Percentiles rank a stretch among this genome's conserved stretches.
Evolutionary conservation across 2,113 vertebrate genomes (phyloP).

Genomic region (Anarhynchus alexandrinus): DNA sequence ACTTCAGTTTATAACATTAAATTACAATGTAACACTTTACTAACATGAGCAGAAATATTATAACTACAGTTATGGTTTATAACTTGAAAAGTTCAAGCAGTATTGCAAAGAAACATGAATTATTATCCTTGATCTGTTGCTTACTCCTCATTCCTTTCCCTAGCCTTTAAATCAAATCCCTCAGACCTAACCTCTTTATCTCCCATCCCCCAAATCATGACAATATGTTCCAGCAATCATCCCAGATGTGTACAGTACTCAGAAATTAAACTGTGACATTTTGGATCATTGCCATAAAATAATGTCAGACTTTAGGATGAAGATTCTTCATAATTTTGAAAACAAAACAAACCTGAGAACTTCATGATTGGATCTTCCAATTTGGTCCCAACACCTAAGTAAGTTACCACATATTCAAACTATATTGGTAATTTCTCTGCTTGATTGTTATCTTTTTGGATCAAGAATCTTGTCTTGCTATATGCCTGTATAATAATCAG

Average conservation of each 20-base stretch:
- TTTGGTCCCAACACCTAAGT: neutral
- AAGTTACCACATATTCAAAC: neutral
- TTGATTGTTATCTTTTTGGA: neutral
- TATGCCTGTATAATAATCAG: neutral
- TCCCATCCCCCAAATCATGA: neutral
- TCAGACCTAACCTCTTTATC: neutral
- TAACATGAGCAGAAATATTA: slow-evolving; percentile 34
- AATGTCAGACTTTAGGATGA: neutral
- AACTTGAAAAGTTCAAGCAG: neutral
- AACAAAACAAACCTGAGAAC: neutral
- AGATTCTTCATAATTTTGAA: neutral
- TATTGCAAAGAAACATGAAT: neutral
- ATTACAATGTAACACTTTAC: neutral
- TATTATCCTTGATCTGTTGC: neutral
- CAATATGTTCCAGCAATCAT: neutral
- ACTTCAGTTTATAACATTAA: slow-evolving; percentile 34
- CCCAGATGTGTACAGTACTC: neutral
- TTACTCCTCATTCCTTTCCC: neutral
- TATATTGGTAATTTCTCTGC: neutral
- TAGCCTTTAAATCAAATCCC: neutral
- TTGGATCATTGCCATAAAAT: neutral
- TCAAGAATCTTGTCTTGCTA: neutral
- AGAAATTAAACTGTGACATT: neutral
- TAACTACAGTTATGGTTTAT: neutral
- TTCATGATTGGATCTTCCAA: neutral